Conservation (phyloP, 1,140 invertebrate species). For the Hyles vespertilio region DNA sequence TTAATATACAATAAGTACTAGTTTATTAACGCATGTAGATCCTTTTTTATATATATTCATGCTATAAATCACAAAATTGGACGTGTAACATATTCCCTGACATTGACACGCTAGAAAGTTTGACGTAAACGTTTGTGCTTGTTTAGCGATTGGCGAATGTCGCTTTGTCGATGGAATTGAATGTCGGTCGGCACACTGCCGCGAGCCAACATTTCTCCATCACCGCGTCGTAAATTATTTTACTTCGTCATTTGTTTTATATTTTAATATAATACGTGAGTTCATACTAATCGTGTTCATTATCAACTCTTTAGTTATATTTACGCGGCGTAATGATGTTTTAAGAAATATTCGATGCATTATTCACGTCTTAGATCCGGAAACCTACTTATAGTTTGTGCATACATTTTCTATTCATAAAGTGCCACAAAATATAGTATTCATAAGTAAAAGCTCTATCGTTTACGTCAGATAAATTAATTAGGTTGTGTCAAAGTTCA, state of each 20-base stretch:
- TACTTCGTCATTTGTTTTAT: slow-evolving; percentile 1
- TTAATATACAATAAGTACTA: too few species aligned
- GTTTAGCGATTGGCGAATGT: slow-evolving; percentile 37
- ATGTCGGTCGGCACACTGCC: slow-evolving; percentile 26
- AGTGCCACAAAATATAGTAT: too few species aligned
- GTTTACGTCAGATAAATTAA: slow-evolving; percentile 2
- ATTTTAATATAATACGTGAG: slow-evolving; percentile 11
- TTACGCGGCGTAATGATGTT: background rate
- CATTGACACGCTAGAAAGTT: slow-evolving; percentile 43
- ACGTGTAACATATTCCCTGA: too few species aligned
- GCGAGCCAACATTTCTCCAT: slow-evolving; percentile 14
- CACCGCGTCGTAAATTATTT: slow-evolving; percentile 4
- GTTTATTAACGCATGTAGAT: too few species aligned
- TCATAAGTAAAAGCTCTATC: too few species aligned
- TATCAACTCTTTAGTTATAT: background rate
- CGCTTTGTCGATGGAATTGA: slow-evolving; percentile 25
- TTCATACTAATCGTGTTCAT: background rate
- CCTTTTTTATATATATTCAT: too few species aligned
- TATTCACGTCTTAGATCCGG: slow-evolving; percentile 50
- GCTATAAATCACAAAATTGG: too few species aligned
- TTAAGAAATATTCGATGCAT: slow-evolving; percentile 17
- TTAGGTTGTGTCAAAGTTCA: slow-evolving; percentile 20
- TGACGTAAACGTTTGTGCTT: slow-evolving; percentile 38
- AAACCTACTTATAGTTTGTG: slow-evolving; percentile 58
- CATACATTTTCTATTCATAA: slow-evolving; percentile 17